Evolutionary conservation across 2,888 invertebrate genomes (phyloP).

Genomic region (Alloscopus bannaensis): DNA sequence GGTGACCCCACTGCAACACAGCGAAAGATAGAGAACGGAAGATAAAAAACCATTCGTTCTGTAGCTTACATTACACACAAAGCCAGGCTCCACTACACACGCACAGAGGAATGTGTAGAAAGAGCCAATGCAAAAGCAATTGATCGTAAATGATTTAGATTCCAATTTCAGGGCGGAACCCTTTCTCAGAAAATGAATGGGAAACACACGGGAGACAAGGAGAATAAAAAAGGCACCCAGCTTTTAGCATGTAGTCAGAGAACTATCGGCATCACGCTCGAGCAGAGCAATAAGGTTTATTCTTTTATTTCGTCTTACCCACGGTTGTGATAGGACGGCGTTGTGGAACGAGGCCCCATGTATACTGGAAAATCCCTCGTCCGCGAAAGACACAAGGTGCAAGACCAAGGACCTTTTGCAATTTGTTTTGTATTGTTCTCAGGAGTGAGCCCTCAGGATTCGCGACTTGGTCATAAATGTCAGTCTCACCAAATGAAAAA

Average conservation of each 20-base stretch:
- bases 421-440: conserved; percentile 82
- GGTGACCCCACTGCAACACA: conserved; percentile 83
- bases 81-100: neutral
- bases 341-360: conserved; percentile 89
- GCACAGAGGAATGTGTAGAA: conserved; percentile 32
- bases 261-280: conserved; percentile 50
- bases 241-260: too few species aligned
- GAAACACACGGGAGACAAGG: conserved; percentile 9
- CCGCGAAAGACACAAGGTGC: conserved; percentile 87
- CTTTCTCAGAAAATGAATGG: conserved; percentile 42
- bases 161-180: conserved; percentile 58
- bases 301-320: conserved; percentile 76
- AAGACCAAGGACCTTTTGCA: conserved; percentile 83
- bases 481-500: conserved; percentile 93
- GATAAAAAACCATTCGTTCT: conserved; percentile 51
- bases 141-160: conserved; percentile 64
- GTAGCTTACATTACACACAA: conserved; percentile 16
- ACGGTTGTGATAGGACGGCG: conserved; percentile 89
- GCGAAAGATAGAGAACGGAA: too few species aligned
- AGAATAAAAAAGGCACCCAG: conserved; percentile 37
- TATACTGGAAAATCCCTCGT: conserved; percentile 94
- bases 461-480: conserved; percentile 85
- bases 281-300: neutral
- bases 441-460: conserved; percentile 84
- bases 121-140: conserved; percentile 55